A percentile compares a stretch with the other conserved stretches of the same genome.
These are phyloP conservation scores for Rhombomys opimus DNA, from an alignment of 2,113 vertebrate species.

Conservation along the genomic window DNA sequence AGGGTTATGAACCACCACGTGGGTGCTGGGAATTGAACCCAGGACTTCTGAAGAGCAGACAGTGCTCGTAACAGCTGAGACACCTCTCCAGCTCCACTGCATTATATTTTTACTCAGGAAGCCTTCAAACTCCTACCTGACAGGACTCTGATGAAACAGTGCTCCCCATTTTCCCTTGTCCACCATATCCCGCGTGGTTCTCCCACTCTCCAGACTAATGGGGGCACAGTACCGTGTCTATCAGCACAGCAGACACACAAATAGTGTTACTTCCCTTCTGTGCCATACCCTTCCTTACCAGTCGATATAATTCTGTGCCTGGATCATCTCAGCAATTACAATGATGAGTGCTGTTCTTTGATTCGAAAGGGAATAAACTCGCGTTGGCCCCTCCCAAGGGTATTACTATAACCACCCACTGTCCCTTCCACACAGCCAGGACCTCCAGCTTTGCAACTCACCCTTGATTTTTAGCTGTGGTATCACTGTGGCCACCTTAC, in stretches of 20 bases:
- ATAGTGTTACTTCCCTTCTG: neutral
- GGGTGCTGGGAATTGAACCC: neutral
- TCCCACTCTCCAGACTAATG: neutral
- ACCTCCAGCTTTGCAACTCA: neutral
- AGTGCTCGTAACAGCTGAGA: neutral
- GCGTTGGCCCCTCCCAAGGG: neutral
- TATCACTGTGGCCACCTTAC: neutral
- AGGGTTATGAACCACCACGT: neutral
- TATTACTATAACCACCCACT: constrained; percentile 41
- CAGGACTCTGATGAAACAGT: constrained; percentile 39
- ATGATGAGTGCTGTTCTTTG: constrained; percentile 27
- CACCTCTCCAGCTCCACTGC: neutral
- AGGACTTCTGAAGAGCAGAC: neutral
- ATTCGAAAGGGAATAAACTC: constrained; percentile 52
- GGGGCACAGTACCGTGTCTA: neutral
- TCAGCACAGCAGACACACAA: neutral
- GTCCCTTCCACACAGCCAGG: constrained; percentile 4
- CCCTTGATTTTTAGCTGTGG: constrained; percentile 40
- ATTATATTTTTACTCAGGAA: neutral
- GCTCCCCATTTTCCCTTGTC: neutral
- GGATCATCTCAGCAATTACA: constrained; percentile 24
- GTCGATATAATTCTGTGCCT: neutral
- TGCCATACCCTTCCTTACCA: neutral
- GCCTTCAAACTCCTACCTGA: neutral
- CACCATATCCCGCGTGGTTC: neutral